Evolutionary conservation across 2,797 vertebrate genomes (phyloP).

Genomic region (Helicolenus hilgendorfi): DNA sequence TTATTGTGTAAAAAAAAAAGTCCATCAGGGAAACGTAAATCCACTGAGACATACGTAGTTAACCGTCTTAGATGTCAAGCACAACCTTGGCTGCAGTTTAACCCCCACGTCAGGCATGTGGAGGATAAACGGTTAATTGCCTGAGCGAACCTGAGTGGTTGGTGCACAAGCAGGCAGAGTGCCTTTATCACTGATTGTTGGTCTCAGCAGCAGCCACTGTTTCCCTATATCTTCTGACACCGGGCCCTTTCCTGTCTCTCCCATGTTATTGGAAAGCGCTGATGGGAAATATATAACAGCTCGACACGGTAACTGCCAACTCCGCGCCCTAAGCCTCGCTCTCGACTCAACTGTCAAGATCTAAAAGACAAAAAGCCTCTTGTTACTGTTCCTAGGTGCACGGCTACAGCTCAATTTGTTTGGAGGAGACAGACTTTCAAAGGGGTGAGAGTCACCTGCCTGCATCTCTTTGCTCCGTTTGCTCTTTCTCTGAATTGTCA

Average conservation of each 20-base stretch:
- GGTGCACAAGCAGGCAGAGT: conserved; percentile 22
- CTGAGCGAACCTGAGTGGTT: conserved; percentile 12
- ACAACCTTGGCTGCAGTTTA: conserved; percentile 1
- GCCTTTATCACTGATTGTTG: conserved; percentile 49
- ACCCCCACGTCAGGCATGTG: conserved; percentile 4
- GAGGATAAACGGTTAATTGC: conserved; percentile 54
- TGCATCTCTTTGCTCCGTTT: conserved; percentile 59
- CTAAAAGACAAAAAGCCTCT: conserved; percentile 76
- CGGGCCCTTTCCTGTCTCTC: conserved; percentile 49
- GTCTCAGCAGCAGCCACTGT: conserved; percentile 41
- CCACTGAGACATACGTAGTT: background rate
- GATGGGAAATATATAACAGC: conserved; percentile 75
- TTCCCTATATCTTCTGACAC: conserved; percentile 56
- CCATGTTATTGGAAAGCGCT: conserved; percentile 67
- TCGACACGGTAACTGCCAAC: conserved; percentile 67
- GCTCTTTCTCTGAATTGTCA: conserved; percentile 64
- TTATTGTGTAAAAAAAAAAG: background rate
- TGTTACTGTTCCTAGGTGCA: conserved; percentile 59
- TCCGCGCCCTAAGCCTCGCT: conserved; percentile 59
- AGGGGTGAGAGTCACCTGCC: conserved; percentile 68
- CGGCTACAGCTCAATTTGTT: conserved; percentile 76
- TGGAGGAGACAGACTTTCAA: conserved; percentile 64
- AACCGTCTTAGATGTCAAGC: conserved; percentile 12
- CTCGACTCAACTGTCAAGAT: conserved; percentile 77
- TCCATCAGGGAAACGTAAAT: background rate